Percentiles rank a stretch among this genome's conserved stretches.
These are phyloP conservation scores for Cephus sareptanus DNA, from an alignment of 2,888 invertebrate species.

Conservation along the genomic window DNA sequence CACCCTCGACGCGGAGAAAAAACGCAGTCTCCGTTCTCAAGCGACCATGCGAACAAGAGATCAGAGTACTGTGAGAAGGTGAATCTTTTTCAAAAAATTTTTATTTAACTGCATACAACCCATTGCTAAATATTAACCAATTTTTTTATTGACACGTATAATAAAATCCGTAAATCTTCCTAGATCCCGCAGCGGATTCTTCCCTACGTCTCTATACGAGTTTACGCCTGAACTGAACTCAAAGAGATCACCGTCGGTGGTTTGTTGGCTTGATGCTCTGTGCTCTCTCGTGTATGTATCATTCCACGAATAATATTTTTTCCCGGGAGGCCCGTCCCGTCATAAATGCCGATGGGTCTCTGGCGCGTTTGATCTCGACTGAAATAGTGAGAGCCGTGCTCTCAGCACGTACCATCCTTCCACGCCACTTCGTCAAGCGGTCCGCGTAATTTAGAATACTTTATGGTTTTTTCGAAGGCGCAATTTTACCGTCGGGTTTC, in stretches of 20 bases:
- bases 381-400: conserved; percentile 40
- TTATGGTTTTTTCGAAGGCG: not conserved
- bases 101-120: not conserved
- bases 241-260: conserved; percentile 16
- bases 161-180: not conserved
- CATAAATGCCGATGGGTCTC: conserved; percentile 37
- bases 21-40: not conserved
- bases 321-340: conserved; percentile 12
- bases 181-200: not conserved
- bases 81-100: not conserved
- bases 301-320: conserved; percentile 35
- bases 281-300: conserved; percentile 19
- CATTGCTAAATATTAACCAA: not conserved
- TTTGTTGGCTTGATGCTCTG: conserved; percentile 16
- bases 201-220: not conserved
- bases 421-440: conserved; percentile 5
- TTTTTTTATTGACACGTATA: not conserved
- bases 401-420: conserved; percentile 5
- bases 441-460: conserved; percentile 5
- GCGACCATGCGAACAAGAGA: not conserved
- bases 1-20: not conserved
- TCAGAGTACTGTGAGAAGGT: not conserved
- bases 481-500: not conserved
- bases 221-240: conserved; percentile 1
- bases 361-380: conserved; percentile 47